Percentiles rank a stretch among this genome's conserved stretches.
phyloP scores from a whole-genome alignment of 2,113 vertebrate species.

The Tenebrosternarchus preto region DNA sequence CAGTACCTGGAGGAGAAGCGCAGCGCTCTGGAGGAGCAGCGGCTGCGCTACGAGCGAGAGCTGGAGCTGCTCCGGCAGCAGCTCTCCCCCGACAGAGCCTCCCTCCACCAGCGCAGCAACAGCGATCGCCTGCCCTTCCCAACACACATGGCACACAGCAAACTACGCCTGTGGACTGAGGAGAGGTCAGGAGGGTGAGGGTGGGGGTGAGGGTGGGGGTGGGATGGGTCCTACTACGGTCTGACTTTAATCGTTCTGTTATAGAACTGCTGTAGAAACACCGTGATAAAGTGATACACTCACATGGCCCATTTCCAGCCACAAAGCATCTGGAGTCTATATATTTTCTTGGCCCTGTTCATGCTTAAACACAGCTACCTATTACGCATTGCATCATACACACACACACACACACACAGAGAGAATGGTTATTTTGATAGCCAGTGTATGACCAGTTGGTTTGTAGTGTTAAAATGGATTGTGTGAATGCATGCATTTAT shows the following conservation, averaged over 20 bases:
- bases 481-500: no score
- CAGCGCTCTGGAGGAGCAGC: constrained; percentile 92
- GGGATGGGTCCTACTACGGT: neutral
- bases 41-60: constrained; percentile 94
- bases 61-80: constrained; percentile 91
- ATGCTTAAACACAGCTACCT: no score
- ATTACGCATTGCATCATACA: neutral
- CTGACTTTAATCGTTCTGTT: no score
- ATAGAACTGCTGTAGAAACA: no score
- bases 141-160: constrained; percentile 80
- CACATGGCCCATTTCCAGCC: no score
- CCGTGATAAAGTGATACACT: no score
- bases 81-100: constrained; percentile 86
- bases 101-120: constrained; percentile 76
- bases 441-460: no score
- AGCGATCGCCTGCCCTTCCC: constrained; percentile 82
- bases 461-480: no score
- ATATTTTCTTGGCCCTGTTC: no score
- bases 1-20: constrained; percentile 96
- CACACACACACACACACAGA: neutral
- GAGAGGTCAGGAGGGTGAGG: constrained; percentile 77
- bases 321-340: no score
- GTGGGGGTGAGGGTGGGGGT: neutral
- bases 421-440: no score
- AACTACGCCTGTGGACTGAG: constrained; percentile 90